Base-by-base conservation (phyloP, 2,113 vertebrate genomes). In the Trochalopteron elliotii region DNA sequence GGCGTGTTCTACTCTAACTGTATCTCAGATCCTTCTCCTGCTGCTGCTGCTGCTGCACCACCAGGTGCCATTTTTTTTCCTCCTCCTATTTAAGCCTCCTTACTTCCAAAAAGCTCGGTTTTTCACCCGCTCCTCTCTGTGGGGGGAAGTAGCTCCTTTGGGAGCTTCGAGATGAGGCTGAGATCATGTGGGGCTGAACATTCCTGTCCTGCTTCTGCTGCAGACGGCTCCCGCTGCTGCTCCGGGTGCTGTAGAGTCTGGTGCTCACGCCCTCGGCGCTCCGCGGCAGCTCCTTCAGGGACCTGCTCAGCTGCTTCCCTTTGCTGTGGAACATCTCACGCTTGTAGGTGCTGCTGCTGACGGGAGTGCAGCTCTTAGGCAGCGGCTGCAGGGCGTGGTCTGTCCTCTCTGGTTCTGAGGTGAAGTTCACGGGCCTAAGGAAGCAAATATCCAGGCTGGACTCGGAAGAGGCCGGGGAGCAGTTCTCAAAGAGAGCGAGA, bases 401-500 rank as follows among this genome's bases (percentile, higher is more conserved):
- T 25, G 98, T 98, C 56, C 98, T 97, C 63, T 98, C 98, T 7
- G 98, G 98, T 69, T 98, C 98, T n/a, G 97, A 95, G 5, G 98
- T 98, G 95, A 98, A 99, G 89, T 97, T 98, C 89, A 98, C 98
- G 6, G 99, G 98, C 90, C 98, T 98, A 53, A 99, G 98, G 65
- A 99, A 99, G 90, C 99, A 99, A 61, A 99, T 99, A 96, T 99
- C 99, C 53, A 99, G 98, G 95, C 99, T 99, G 92, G 99, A 99
- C 84, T 99, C 99, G 0, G 99, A 99, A 12, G 99, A 99, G 14
- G 98, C 99, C 1, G 98, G 98, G 76, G 99, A 99, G 96, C 99
- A 99, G 93, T 95, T 98, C 94, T 99, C 99, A 70, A 99, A 99
- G 87, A 98, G 97, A 9, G 98, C 87, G 2, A 97, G 97, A 17